Conservation (phyloP, 2,113 vertebrate genomes). For the Otis tarda region DNA sequence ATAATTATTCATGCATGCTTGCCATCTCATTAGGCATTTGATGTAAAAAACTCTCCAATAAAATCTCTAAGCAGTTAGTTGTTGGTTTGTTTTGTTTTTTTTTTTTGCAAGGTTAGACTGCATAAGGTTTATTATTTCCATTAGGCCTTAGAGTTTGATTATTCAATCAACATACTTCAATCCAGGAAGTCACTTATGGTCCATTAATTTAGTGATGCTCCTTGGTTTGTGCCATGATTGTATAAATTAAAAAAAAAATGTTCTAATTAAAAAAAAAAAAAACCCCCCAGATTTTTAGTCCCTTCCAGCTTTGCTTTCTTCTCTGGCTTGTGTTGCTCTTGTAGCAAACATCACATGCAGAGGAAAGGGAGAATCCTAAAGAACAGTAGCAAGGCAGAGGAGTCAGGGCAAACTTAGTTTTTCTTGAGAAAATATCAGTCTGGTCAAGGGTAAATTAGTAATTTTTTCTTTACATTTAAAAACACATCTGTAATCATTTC, state of each 20-base stretch:
- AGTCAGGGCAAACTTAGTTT: background rate
- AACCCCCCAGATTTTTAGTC: background rate
- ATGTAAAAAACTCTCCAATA: constrained; percentile 60
- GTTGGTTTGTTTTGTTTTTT: background rate
- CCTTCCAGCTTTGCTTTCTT: background rate
- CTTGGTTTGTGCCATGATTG: constrained; percentile 48
- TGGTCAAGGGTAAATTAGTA: background rate
- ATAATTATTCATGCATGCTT: constrained; percentile 70
- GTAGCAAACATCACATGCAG: background rate
- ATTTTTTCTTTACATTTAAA: background rate
- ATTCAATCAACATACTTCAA: constrained; percentile 67
- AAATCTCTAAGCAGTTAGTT: constrained; percentile 27
- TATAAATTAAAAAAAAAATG: background rate
- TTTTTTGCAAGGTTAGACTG: constrained; percentile 18
- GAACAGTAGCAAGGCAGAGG: background rate
- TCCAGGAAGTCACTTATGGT: constrained; percentile 46
- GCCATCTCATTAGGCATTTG: constrained; percentile 69
- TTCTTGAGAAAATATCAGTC: background rate
- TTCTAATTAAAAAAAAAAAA: background rate
- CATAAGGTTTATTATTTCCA: constrained; percentile 68
- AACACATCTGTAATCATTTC: background rate
- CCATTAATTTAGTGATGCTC: constrained; percentile 63
- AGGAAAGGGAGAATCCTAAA: background rate
- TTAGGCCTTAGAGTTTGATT: constrained; percentile 70
- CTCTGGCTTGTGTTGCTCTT: background rate